Base-by-base conservation (phyloP, 2,113 vertebrate genomes). In the Planiliza haematocheilus region DNA sequence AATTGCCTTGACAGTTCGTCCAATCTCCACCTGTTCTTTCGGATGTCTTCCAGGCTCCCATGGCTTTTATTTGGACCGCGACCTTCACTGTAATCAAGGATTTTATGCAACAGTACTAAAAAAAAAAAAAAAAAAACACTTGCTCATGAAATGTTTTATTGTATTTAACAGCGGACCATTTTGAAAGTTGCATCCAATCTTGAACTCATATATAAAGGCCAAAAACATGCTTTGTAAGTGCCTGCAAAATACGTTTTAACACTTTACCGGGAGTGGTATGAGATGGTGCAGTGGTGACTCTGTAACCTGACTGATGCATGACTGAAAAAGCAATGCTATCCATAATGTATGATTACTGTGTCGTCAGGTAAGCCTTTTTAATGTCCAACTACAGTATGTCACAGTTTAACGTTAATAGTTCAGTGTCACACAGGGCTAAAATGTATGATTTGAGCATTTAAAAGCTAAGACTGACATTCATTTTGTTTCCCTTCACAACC, bases 141-240 rank as follows among this genome's bases (percentile, higher is more conserved):
- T 7, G 30, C 21, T 61, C 21, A 21, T 51, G 36, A 7, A 11
- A 37, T 42, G 41, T 61, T 73, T 70, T 4, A 20, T 50, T 36
- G 7, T 57, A 69, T 67, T 63, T 69, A 42, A 67, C 6, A 41
- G 65, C 63, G 68, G 67, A 89, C 48, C 62, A 75, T 7, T 67
- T 63, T 82, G 34, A 80, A 60, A 72, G 46, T 58, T 46, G 70
- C 56, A 70, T 73, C 57, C 69, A 72, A 70, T 49, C 68, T 66
- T 70, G 24, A 82, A 74, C 30, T 69, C 65, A 71, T 74, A 45
- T 74, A 48, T 65, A 77, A 77, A 76, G 46, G 74, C 77, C 73
- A 78, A 52, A 83, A 59, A 34, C 59, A 34, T 77, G 84, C 86
- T 91, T 83, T 89, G 73, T 76, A 90, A 89, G 85, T 87, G 89